Percentiles rank a stretch among this genome's conserved stretches.
phyloP scores from a whole-genome alignment of 2,888 invertebrate genomes.

The Drosophila monieri region DNA sequence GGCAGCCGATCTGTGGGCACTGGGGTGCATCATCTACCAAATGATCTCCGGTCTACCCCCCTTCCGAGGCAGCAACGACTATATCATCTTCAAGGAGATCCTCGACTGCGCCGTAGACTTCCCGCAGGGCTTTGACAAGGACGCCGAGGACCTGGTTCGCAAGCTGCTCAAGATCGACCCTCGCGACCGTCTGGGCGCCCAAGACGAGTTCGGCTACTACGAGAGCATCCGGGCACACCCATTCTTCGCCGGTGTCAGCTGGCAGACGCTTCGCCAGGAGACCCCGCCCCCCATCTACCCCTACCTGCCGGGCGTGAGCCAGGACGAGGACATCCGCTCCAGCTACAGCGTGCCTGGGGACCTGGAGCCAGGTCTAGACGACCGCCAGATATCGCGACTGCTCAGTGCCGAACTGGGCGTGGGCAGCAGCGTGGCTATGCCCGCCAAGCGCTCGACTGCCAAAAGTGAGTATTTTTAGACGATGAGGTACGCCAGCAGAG shows the following conservation, averaged over 20 bases:
- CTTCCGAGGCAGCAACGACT: constrained; percentile 96
- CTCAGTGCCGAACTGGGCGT: constrained; percentile 88
- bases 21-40: constrained; percentile 98
- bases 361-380: constrained; percentile 94
- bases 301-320: constrained; percentile 89
- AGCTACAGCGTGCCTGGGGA: constrained; percentile 90
- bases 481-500: background rate
- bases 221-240: constrained; percentile 93
- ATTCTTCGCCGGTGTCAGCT: constrained; percentile 93
- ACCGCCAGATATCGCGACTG: constrained; percentile 90
- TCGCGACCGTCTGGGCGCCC: constrained; percentile 91
- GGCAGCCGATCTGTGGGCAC: constrained; percentile 97
- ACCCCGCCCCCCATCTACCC: constrained; percentile 93
- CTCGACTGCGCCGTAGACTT: constrained; percentile 95
- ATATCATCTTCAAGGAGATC: constrained; percentile 98
- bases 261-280: constrained; percentile 90
- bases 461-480: constrained; percentile 53
- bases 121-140: constrained; percentile 94
- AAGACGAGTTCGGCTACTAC: constrained; percentile 88
- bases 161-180: constrained; percentile 93
- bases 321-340: constrained; percentile 87
- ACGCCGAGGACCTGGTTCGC: constrained; percentile 94
- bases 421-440: constrained; percentile 65
- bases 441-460: constrained; percentile 63
- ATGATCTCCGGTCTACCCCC: constrained; percentile 97